Evolutionary conservation across 2,113 vertebrate genomes (phyloP).

Genomic region (Pycnonotus jocosus): DNA sequence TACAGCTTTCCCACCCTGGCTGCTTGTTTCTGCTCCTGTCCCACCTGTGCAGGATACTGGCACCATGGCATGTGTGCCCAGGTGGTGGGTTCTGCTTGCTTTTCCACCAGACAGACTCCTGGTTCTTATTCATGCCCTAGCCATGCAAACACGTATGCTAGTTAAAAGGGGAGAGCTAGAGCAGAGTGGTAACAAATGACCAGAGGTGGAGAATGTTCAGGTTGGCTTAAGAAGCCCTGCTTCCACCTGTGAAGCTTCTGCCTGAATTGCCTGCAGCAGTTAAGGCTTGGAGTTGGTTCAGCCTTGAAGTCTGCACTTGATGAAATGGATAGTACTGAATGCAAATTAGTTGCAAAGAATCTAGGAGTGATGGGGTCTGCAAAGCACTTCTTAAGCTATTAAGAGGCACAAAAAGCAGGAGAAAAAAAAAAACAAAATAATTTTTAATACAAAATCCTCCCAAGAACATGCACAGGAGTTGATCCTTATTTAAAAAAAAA

Average conservation of each 20-base stretch:
- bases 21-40: neutral
- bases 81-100: neutral
- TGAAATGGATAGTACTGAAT: neutral
- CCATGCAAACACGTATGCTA: neutral
- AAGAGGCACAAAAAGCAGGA: neutral
- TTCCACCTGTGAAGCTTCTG: neutral
- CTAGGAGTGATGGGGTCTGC: constrained; percentile 7
- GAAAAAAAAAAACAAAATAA: neutral
- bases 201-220: neutral
- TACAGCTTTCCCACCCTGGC: neutral
- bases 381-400: neutral
- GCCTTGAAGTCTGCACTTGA: neutral
- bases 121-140: neutral
- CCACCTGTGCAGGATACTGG: neutral
- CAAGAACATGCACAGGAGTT: neutral
- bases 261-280: constrained; percentile 5
- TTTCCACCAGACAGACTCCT: neutral
- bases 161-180: neutral
- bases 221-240: neutral
- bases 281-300: constrained; percentile 6
- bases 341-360: constrained; percentile 18
- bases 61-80: neutral
- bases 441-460: neutral
- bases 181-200: neutral
- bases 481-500: neutral